phyloP scores from a whole-genome alignment of 30 jellyfish, hydroid and myxozoan genomes.

The Sanderia malayensis region DNA sequence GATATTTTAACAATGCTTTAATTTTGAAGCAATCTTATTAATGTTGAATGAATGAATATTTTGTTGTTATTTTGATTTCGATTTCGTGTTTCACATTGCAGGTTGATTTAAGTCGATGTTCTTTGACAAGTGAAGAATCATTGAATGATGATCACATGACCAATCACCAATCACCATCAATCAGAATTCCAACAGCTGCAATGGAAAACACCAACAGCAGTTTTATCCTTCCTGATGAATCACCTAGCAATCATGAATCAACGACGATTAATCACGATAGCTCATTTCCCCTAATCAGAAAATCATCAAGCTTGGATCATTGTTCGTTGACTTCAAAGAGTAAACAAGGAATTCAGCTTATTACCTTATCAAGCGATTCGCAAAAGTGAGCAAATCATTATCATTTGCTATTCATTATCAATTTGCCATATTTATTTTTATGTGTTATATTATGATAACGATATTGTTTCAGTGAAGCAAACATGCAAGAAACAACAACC shows the following conservation, averaged over 20 bases:
- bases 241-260: neutral
- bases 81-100: too few species aligned
- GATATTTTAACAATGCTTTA: too few species aligned
- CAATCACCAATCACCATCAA: constrained; percentile 23
- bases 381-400: constrained; percentile 18
- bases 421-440: neutral
- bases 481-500: constrained; percentile 18
- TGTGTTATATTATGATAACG: neutral
- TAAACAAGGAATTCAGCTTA: neutral
- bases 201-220: constrained; percentile 15
- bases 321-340: constrained; percentile 3
- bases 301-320: constrained; percentile 40
- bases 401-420: too few species aligned
- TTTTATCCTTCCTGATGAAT: constrained; percentile 10
- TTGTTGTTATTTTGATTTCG: too few species aligned
- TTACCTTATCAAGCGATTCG: constrained; percentile 23
- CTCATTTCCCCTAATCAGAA: constrained; percentile 10
- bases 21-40: too few species aligned
- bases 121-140: constrained; percentile 4
- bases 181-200: constrained; percentile 52
- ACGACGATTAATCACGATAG: neutral
- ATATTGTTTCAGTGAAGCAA: constrained; percentile 27
- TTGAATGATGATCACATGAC: neutral
- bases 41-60: too few species aligned
- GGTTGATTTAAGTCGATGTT: neutral